Evolutionary conservation across 2,888 invertebrate species (phyloP).

Genomic region (Drosophila vallismaia): DNA sequence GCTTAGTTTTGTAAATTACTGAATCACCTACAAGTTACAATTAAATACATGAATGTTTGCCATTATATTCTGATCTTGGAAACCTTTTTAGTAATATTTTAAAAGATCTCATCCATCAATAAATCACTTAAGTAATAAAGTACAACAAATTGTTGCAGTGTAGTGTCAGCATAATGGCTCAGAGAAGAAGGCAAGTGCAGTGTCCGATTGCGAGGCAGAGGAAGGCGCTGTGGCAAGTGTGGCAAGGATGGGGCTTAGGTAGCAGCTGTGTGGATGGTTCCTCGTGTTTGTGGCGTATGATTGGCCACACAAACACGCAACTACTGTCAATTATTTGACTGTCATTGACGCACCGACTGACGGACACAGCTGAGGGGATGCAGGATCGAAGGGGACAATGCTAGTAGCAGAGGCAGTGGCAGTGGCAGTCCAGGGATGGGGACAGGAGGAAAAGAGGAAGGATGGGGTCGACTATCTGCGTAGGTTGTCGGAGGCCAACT

Average conservation of each 20-base stretch:
- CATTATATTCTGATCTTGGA: no score
- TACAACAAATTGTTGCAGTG: background rate
- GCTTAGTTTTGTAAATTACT: no score
- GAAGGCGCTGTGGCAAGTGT: constrained; percentile 12
- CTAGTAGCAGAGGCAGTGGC: background rate
- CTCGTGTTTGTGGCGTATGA: constrained; percentile 56
- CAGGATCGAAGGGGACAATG: constrained; percentile 2
- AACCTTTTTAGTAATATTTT: no score
- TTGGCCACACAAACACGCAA: constrained; percentile 81
- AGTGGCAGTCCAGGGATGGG: background rate
- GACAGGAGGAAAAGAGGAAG: constrained; percentile 4
- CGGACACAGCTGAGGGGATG: constrained; percentile 45
- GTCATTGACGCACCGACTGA: constrained; percentile 74
- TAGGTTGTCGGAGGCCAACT: constrained; percentile 66
- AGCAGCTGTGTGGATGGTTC: constrained; percentile 46
- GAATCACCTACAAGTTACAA: no score
- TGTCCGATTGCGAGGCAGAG: constrained; percentile 39
- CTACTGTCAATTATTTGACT: constrained; percentile 81
- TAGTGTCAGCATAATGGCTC: constrained; percentile 24
- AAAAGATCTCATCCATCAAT: no score
- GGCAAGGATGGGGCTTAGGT: constrained; percentile 14
- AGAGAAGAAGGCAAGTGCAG: constrained; percentile 44
- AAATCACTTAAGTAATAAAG: background rate
- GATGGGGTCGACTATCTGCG: constrained; percentile 37
- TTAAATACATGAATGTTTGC: no score